phyloP scores from a whole-genome alignment of 2,797 vertebrate genomes.

The Huso huso region DNA sequence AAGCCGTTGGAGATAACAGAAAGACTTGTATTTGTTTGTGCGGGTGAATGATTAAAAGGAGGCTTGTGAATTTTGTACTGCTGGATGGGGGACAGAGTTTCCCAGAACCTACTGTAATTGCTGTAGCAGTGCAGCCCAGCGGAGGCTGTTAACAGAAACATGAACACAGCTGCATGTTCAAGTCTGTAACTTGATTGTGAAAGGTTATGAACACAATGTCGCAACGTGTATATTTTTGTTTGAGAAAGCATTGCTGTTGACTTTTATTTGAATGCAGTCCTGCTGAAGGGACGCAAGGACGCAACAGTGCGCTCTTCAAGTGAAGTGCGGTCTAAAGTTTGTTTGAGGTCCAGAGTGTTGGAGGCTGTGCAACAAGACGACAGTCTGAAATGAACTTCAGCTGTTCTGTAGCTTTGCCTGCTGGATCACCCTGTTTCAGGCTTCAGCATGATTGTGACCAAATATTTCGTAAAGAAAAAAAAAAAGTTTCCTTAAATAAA shows the following conservation, averaged over 20 bases:
- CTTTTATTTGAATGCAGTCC: conserved; percentile 33
- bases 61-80: conserved; percentile 30
- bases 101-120: conserved; percentile 26
- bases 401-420: conserved; percentile 67
- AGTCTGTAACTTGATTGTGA: conserved; percentile 29
- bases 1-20: conserved; percentile 18
- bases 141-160: conserved; percentile 27
- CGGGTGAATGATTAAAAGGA: conserved; percentile 25
- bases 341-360: conserved; percentile 2
- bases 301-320: not conserved
- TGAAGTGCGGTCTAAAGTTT: too few species aligned
- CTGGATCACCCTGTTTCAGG: conserved; percentile 64
- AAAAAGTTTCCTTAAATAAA: conserved; percentile 60
- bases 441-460: conserved; percentile 87
- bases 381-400: conserved; percentile 51
- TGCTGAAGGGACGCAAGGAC: conserved; percentile 7
- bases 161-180: conserved; percentile 43
- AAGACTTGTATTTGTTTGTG: conserved; percentile 6
- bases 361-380: conserved; percentile 85
- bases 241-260: conserved; percentile 35
- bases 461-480: conserved; percentile 69
- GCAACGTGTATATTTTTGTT: conserved; percentile 23
- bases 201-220: conserved; percentile 27
- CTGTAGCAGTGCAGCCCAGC: conserved; percentile 29
- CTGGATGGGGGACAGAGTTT: conserved; percentile 20